Percentiles rank a stretch among this genome's conserved stretches.
Conservation (phyloP, 2,113 vertebrate genomes). For the Lepisosteus osseus region DNA sequence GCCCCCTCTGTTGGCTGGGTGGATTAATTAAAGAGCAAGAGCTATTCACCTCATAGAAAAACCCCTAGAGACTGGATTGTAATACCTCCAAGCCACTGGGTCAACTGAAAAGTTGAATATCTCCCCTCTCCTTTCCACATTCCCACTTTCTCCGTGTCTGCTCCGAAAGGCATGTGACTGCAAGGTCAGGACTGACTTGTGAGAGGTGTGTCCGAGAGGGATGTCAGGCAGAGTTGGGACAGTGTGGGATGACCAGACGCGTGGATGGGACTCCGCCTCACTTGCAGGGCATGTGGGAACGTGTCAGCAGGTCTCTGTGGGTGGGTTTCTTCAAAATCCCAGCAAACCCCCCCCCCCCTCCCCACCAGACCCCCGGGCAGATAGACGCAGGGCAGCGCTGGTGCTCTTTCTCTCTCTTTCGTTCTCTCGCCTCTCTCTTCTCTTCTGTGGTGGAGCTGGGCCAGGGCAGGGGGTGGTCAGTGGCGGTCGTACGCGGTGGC, state of each 20-base stretch:
- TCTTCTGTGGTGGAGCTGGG: conserved; percentile 9
- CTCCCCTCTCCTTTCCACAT: no score
- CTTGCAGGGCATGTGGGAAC: no score
- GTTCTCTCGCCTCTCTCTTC: conserved; percentile 14
- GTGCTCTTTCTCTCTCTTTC: conserved; percentile 49
- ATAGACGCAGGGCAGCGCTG: conserved; percentile 40
- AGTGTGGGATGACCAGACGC: neutral
- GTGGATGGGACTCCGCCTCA: neutral
- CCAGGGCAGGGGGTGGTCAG: conserved; percentile 60
- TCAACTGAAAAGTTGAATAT: no score
- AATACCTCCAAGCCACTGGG: no score
- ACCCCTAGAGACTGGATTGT: no score
- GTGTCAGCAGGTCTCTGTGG: no score
- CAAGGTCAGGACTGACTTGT: neutral
- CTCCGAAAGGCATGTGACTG: neutral
- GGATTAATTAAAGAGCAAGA: no score
- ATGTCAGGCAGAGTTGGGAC: neutral
- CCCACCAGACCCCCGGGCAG: neutral
- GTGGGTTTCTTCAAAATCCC: no score
- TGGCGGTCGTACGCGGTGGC: conserved; percentile 90
- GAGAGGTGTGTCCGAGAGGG: neutral
- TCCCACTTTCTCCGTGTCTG: neutral
- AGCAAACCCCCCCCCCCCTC: neutral
- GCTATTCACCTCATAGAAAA: no score
- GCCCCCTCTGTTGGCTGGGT: no score